Evolutionary conservation across 2,797 vertebrate species (phyloP).

Genomic region (Arremon brunneinucha): DNA sequence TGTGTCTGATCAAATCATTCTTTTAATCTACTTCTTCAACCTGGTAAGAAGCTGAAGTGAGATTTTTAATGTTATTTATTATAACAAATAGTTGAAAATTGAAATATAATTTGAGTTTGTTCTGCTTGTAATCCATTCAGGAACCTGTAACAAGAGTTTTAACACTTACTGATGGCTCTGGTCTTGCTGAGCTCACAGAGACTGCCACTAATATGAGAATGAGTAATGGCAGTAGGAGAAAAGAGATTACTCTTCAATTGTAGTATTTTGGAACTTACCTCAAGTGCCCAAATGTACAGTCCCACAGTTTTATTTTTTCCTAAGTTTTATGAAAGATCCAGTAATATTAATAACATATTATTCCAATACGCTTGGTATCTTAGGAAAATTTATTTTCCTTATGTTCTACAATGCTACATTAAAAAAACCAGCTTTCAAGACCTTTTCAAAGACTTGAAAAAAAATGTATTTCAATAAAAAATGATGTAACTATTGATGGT

Average conservation of each 20-base stretch:
- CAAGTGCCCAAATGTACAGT: neutral
- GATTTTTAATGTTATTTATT: neutral
- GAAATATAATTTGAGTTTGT: neutral
- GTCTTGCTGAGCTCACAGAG: neutral
- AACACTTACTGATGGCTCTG: neutral
- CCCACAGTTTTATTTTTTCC: neutral
- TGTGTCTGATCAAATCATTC: neutral
- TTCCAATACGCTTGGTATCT: neutral
- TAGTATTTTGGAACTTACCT: neutral
- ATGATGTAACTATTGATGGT: neutral
- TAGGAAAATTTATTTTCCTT: neutral
- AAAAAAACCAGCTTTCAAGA: neutral
- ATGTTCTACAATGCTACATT: neutral
- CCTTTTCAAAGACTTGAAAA: neutral
- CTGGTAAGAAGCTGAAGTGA: neutral
- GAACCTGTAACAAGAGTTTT: neutral
- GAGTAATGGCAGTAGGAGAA: neutral
- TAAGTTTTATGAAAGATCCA: neutral
- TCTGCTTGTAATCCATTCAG: neutral
- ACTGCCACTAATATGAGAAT: neutral
- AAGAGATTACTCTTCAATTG: neutral
- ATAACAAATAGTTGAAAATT: neutral
- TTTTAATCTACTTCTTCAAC: neutral
- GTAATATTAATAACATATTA: neutral
- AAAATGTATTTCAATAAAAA: neutral